Evolutionary conservation across 35 echinoderm and acorn worm species (phyloP).

Genomic region (Stichopus chloronotus): DNA sequence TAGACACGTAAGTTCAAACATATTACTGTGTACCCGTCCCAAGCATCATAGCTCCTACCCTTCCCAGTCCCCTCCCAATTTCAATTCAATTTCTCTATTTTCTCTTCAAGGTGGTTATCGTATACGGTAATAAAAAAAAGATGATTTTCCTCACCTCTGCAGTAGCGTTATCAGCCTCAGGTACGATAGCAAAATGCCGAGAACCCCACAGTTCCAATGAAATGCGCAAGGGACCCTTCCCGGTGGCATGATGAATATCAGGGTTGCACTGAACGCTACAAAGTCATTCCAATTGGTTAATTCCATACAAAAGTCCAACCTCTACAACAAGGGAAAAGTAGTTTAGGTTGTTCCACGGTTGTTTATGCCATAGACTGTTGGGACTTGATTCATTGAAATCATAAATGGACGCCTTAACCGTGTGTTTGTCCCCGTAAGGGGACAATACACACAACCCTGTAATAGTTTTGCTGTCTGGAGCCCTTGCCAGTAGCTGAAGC

Average conservation of each 20-base stretch:
- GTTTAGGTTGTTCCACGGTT: not conserved
- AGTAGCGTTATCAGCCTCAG: not conserved
- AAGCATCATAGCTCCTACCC: not conserved
- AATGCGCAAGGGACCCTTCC: not conserved
- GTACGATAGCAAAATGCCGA: not conserved
- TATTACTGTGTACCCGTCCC: not conserved
- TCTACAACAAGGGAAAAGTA: not conserved
- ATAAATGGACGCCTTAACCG: not conserved
- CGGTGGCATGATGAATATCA: conserved; percentile 3
- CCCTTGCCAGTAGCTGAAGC: too few relatives aligned
- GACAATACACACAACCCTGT: too few relatives aligned
- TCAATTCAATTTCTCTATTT: not conserved
- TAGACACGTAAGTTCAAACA: too few relatives aligned
- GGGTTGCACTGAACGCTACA: not conserved
- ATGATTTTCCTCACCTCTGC: conserved; percentile 1
- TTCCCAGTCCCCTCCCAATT: not conserved
- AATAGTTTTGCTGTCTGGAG: too few relatives aligned
- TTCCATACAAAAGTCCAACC: conserved; percentile 15
- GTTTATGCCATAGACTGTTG: too few relatives aligned
- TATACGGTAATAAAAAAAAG: not conserved
- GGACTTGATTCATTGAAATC: too few relatives aligned
- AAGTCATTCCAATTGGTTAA: conserved; percentile 34
- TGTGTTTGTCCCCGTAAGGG: too few relatives aligned
- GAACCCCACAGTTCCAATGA: not conserved
- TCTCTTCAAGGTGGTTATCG: too few relatives aligned